A percentile compares a stretch with the other conserved stretches of the same genome.
These are phyloP conservation scores for Lepus oiostolus DNA, from an alignment of 2,797 vertebrate genomes.

Conservation along the genomic window DNA sequence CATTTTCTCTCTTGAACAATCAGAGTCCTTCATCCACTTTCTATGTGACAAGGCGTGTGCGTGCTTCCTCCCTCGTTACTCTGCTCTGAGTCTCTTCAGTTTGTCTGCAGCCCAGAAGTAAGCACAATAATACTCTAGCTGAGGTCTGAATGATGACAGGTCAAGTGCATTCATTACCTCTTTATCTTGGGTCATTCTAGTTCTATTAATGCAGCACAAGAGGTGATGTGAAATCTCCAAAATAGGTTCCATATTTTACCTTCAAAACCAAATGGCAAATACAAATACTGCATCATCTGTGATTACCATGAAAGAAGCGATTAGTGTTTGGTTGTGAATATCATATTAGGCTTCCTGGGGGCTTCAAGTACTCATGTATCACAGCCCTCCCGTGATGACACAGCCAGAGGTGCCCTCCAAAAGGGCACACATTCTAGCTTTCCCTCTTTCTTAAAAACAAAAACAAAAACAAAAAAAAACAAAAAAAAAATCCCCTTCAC, in stretches of 20 bases:
- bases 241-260: conserved; percentile 65
- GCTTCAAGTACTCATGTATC: background rate
- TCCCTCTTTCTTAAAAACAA: conserved; percentile 22
- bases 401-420: background rate
- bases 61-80: background rate
- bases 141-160: conserved; percentile 15
- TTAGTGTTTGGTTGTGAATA: conserved; percentile 63
- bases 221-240: conserved; percentile 54
- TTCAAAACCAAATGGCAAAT: conserved; percentile 48
- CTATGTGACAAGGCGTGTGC: background rate
- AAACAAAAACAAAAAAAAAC: background rate
- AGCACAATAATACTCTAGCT: background rate
- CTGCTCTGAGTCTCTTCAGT: background rate
- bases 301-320: conserved; percentile 63
- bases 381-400: conserved; percentile 1
- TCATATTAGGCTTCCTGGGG: conserved; percentile 43
- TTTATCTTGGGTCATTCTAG: conserved; percentile 55
- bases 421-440: background rate
- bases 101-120: background rate
- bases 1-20: conserved; percentile 26
- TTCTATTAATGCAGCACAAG: conserved; percentile 8
- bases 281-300: conserved; percentile 62
- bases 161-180: conserved; percentile 54
- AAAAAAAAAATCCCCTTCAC: background rate
- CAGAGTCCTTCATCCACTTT: background rate